Percentiles rank a stretch among this genome's conserved stretches.
Conservation (phyloP, 2,113 vertebrate species). For the Pelodiscus sinensis region DNA sequence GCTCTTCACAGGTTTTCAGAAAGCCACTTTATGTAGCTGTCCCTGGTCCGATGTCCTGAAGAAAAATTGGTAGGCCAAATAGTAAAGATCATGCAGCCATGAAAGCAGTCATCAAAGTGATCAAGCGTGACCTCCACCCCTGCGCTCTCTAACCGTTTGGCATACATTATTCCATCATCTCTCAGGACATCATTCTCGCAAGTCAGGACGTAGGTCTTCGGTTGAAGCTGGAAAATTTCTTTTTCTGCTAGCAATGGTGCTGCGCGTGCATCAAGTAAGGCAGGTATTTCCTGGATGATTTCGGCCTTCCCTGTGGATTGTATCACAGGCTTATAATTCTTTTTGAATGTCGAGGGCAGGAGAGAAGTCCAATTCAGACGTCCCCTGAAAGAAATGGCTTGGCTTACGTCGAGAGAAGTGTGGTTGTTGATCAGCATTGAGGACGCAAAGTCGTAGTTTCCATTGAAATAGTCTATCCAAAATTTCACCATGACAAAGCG, state of each 20-base stretch:
- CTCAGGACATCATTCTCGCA: slow-evolving; percentile 94
- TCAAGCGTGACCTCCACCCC: slow-evolving; percentile 90
- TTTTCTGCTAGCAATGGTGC: slow-evolving; percentile 87
- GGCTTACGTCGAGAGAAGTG: slow-evolving; percentile 83
- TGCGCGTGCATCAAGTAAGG: slow-evolving; percentile 85
- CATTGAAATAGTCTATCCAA: slow-evolving; percentile 93
- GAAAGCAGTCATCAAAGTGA: slow-evolving; percentile 93
- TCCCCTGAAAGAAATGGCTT: slow-evolving; percentile 62
- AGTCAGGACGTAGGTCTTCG: slow-evolving; percentile 91
- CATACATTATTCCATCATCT: slow-evolving; percentile 95
- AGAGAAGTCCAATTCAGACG: slow-evolving; percentile 89
- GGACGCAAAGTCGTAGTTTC: slow-evolving; percentile 77
- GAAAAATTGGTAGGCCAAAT: slow-evolving; percentile 85
- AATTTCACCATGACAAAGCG: slow-evolving; percentile 87
- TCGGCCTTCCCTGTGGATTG: slow-evolving; percentile 76
- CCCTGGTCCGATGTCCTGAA: slow-evolving; percentile 84
- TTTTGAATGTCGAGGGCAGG: slow-evolving; percentile 80
- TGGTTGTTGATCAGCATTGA: slow-evolving; percentile 91
- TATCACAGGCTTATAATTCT: slow-evolving; percentile 83
- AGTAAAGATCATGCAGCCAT: slow-evolving; percentile 93
- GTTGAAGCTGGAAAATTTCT: slow-evolving; percentile 80
- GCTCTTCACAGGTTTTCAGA: slow-evolving; percentile 86
- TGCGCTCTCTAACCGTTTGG: slow-evolving; percentile 82
- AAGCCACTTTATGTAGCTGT: slow-evolving; percentile 91
- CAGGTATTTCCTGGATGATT: slow-evolving; percentile 81